phyloP scores from a whole-genome alignment of 2,888 invertebrate species.

The Cantharis rustica region DNA sequence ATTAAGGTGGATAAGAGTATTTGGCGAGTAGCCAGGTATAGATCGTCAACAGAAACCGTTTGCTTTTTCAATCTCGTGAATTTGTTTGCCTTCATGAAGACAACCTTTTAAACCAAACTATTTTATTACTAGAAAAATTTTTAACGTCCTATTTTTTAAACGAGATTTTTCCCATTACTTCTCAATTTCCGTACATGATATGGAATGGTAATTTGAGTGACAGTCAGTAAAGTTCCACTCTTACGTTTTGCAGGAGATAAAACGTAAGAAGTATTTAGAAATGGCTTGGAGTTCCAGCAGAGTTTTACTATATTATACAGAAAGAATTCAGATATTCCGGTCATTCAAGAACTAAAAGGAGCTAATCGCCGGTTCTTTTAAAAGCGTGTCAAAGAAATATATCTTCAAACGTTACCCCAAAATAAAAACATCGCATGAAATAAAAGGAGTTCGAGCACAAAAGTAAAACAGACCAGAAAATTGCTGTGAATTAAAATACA shows the following conservation, averaged over 20 bases:
- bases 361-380: slow-evolving; percentile 20
- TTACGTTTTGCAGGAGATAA: slow-evolving; percentile 34
- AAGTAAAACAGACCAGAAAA: not conserved
- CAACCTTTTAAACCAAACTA: not conserved
- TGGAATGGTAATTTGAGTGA: slow-evolving; percentile 47
- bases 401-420: slow-evolving; percentile 10
- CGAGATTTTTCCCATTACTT: slow-evolving; percentile 2
- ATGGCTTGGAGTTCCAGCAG: slow-evolving; percentile 27
- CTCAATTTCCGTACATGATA: slow-evolving; percentile 46
- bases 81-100: not conserved
- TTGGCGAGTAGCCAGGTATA: not conserved
- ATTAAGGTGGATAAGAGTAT: slow-evolving; percentile 1
- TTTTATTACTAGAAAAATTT: not conserved
- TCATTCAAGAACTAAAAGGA: slow-evolving; percentile 17
- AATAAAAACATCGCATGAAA: slow-evolving; percentile 2
- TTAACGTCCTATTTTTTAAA: not conserved
- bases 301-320: slow-evolving; percentile 11
- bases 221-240: slow-evolving; percentile 35
- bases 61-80: not conserved
- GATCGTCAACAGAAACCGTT: not conserved
- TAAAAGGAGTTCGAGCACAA: not conserved
- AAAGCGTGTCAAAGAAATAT: slow-evolving; percentile 9
- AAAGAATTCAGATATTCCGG: slow-evolving; percentile 19
- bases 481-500: not conserved
- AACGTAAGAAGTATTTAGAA: slow-evolving; percentile 37